Evolutionary conservation across 2,797 vertebrate genomes (phyloP).

Genomic region (Bucorvus abyssinicus): DNA sequence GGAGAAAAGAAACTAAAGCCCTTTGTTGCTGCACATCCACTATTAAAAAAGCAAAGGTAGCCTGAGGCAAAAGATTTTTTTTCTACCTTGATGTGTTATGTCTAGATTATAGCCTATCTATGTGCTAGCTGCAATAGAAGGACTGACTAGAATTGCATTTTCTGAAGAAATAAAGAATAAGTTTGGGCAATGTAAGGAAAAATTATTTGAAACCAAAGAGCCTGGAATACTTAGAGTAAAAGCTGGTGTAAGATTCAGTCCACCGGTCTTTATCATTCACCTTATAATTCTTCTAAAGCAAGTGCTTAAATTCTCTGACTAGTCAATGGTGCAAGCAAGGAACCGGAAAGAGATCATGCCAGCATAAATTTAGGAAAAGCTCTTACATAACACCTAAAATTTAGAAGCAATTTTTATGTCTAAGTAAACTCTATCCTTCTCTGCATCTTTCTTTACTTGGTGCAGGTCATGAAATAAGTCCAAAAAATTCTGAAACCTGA

Average conservation of each 20-base stretch:
- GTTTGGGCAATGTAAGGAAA: not conserved
- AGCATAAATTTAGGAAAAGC: not conserved
- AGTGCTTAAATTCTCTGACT: not conserved
- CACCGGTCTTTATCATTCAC: not conserved
- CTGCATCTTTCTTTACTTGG: not conserved
- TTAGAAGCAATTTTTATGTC: not conserved
- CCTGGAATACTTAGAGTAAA: not conserved
- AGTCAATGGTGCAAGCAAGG: not conserved
- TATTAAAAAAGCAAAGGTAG: constrained; percentile 14
- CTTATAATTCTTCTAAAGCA: not conserved
- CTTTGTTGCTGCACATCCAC: not conserved
- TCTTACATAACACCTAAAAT: not conserved
- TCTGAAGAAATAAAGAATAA: not conserved
- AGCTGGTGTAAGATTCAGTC: not conserved
- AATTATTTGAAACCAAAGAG: not conserved
- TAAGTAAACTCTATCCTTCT: not conserved
- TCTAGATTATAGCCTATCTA: not conserved
- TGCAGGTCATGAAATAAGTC: not conserved
- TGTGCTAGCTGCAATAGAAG: not conserved
- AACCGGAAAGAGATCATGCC: not conserved
- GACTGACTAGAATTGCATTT: not conserved
- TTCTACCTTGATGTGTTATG: not conserved
- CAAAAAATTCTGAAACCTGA: not conserved
- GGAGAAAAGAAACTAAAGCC: not conserved
- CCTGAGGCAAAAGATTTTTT: not conserved